A percentile compares a stretch with the other conserved stretches of the same genome.
Conservation (phyloP, 2,888 invertebrate species). For the Tipula vernalis region DNA sequence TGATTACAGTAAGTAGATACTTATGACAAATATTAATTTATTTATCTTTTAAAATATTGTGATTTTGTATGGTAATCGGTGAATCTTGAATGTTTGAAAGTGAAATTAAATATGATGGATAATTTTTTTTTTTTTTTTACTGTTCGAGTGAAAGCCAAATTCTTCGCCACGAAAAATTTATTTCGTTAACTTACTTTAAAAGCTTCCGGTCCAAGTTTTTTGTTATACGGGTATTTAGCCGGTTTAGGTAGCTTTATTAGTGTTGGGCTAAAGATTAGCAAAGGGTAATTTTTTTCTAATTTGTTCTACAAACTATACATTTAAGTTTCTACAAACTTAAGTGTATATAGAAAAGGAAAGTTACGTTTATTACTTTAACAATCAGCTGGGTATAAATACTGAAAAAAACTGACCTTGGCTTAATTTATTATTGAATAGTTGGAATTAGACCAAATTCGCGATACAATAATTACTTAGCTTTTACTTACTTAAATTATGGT, state of each 20-base stretch:
- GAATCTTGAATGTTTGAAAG: no score
- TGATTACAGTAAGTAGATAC: conserved; percentile 63
- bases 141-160: neutral
- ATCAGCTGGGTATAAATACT: neutral
- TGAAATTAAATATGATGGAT: neutral
- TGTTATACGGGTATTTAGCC: neutral
- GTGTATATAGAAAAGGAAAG: neutral
- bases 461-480: no score
- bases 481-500: no score
- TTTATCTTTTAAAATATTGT: neutral
- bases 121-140: neutral
- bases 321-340: no score
- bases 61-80: neutral
- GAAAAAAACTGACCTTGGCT: neutral
- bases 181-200: neutral
- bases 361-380: neutral
- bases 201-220: neutral
- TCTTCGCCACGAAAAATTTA: neutral
- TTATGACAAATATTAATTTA: neutral
- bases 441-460: no score
- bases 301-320: no score
- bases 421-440: neutral
- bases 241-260: neutral
- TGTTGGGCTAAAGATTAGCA: neutral
- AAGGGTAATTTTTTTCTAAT: neutral